These are phyloP conservation scores for Varecia variegata DNA, from an alignment of 2,797 vertebrate species.

Conservation along the genomic window DNA sequence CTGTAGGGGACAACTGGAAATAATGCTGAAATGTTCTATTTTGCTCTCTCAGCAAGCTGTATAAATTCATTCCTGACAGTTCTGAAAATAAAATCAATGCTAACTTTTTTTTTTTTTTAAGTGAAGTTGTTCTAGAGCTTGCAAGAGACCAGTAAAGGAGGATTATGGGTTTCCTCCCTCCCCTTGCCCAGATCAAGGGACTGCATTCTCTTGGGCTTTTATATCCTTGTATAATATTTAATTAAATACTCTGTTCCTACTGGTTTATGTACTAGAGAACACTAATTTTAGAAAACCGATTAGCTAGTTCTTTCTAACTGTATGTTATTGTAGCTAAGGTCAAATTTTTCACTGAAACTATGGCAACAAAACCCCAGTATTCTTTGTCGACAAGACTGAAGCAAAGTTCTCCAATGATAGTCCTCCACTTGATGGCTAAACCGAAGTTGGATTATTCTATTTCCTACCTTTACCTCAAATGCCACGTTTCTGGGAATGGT, in stretches of 20 bases:
- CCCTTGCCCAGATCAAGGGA: constrained; percentile 71
- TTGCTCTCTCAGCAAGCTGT: not conserved
- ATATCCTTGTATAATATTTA: constrained; percentile 83
- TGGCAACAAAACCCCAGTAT: constrained; percentile 85
- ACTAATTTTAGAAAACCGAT: constrained; percentile 89
- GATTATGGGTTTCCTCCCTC: constrained; percentile 58
- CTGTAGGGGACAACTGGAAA: not conserved
- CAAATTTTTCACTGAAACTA: constrained; percentile 87
- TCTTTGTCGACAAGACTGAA: constrained; percentile 77
- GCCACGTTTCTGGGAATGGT: not conserved
- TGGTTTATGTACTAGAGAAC: constrained; percentile 83
- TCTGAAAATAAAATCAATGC: constrained; percentile 20
- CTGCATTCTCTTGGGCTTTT: constrained; percentile 79
- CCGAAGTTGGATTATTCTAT: constrained; percentile 49
- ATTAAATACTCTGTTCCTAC: constrained; percentile 84
- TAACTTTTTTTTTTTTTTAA: not conserved
- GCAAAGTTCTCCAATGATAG: constrained; percentile 78
- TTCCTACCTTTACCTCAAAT: constrained; percentile 71
- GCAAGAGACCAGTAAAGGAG: constrained; percentile 7
- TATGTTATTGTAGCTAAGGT: constrained; percentile 86
- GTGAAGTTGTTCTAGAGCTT: not conserved
- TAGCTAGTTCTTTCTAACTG: constrained; percentile 85
- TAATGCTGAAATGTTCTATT: not conserved
- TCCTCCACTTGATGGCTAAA: constrained; percentile 74
- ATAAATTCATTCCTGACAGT: not conserved